phyloP scores from a whole-genome alignment of 2,113 vertebrate genomes.

The Megatriorchis doriae region DNA sequence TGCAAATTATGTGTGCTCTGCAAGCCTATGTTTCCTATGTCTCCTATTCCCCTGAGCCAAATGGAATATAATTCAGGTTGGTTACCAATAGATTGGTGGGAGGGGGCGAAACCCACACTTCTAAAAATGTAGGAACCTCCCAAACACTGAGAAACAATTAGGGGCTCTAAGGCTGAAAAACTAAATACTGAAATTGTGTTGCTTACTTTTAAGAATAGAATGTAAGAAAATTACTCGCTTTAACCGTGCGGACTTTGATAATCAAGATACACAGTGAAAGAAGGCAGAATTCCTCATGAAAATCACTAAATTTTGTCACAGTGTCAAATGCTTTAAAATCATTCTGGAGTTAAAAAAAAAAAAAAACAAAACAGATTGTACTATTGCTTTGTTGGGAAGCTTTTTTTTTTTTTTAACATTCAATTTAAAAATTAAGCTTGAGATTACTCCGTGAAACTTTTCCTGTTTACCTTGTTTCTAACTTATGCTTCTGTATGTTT shows the following conservation, averaged over 20 bases:
- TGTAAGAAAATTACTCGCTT: neutral
- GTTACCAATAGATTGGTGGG: neutral
- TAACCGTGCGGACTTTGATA: neutral
- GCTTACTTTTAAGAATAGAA: neutral
- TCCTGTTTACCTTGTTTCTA: neutral
- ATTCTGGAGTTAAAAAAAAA: neutral
- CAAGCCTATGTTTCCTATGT: neutral
- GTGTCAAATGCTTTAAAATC: neutral
- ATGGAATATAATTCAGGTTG: neutral
- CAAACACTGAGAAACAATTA: neutral
- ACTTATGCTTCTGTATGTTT: neutral
- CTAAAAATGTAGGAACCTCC: neutral
- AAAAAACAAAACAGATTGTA: neutral
- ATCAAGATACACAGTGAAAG: neutral
- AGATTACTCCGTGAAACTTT: neutral
- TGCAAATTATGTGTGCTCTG: neutral
- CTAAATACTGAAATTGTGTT: neutral
- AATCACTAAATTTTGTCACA: neutral
- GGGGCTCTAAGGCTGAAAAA: neutral
- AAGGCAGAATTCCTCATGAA: neutral
- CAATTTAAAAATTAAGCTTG: neutral
- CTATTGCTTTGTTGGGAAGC: neutral
- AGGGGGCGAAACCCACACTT: accelerated
- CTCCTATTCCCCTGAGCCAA: neutral
- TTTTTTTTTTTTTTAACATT: neutral